These are phyloP conservation scores for Danaus plexippus DNA, from an alignment of 1,140 invertebrate genomes.

Conservation along the genomic window DNA sequence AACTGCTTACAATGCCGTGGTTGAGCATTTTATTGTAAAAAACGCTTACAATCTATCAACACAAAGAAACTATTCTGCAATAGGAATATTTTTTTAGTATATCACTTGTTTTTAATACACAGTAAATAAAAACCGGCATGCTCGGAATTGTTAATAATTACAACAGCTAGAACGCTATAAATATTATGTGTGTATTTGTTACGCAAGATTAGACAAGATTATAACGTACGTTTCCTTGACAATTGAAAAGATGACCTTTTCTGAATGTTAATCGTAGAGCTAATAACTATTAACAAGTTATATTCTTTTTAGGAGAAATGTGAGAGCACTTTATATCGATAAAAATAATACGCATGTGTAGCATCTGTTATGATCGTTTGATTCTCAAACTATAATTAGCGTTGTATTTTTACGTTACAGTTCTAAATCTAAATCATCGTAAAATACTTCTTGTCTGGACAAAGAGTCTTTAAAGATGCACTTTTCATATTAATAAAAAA, in stretches of 20 bases:
- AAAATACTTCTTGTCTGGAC: too few relatives aligned
- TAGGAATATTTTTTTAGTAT: too few relatives aligned
- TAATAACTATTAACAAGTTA: conserved; percentile 1
- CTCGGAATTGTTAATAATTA: not conserved
- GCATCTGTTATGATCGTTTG: conserved; percentile 20
- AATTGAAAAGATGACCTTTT: too few relatives aligned
- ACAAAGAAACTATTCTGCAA: not conserved
- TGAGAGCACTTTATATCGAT: conserved; percentile 16
- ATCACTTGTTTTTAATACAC: too few relatives aligned
- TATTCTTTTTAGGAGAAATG: conserved; percentile 7
- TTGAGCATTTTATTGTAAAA: conserved; percentile 86
- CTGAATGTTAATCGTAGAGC: too few relatives aligned
- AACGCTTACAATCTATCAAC: conserved; percentile 6
- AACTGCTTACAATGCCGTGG: conserved; percentile 74
- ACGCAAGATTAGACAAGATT: too few relatives aligned
- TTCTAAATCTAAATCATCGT: too few relatives aligned
- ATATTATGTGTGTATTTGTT: too few relatives aligned
- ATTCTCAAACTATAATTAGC: conserved; percentile 21
- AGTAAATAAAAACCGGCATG: too few relatives aligned
- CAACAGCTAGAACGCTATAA: not conserved
- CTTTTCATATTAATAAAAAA: too few relatives aligned
- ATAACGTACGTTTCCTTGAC: too few relatives aligned
- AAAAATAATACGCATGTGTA: conserved; percentile 26
- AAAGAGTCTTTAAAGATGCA: too few relatives aligned
- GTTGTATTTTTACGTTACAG: conserved; percentile 6